Conservation (phyloP, 2,797 vertebrate species). For the Lacerta viridis region DNA sequence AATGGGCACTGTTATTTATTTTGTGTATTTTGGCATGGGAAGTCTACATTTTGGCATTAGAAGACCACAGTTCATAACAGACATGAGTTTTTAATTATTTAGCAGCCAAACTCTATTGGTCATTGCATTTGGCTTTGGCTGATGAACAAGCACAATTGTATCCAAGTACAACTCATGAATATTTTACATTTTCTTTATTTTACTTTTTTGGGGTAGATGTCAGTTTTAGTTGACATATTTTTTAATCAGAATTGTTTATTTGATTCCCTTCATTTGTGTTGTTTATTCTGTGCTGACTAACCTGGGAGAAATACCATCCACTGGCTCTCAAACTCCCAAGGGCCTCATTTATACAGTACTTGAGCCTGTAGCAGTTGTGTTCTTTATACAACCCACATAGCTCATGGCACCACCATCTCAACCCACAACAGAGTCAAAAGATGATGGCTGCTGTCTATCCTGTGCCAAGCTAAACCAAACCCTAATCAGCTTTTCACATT, state of each 20-base stretch:
- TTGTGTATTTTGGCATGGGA: slow-evolving; percentile 17
- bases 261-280: background rate
- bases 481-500: background rate
- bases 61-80: background rate
- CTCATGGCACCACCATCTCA: background rate
- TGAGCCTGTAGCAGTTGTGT: background rate
- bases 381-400: background rate
- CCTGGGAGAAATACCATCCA: background rate
- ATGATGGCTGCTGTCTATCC: background rate
- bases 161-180: background rate
- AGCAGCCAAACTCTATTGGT: slow-evolving; percentile 16
- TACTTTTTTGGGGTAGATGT: background rate
- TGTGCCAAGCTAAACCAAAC: background rate
- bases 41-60: background rate
- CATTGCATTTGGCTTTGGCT: background rate
- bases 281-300: background rate
- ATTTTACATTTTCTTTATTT: background rate
- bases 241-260: background rate
- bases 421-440: background rate
- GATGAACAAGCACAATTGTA: background rate
- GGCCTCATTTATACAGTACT: background rate
- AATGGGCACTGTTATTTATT: background rate
- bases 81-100: slow-evolving; percentile 32
- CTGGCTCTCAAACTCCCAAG: background rate
- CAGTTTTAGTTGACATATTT: background rate